These are phyloP conservation scores for Cirrhinus molitorella DNA, from an alignment of 2,797 vertebrate species.

Conservation along the genomic window DNA sequence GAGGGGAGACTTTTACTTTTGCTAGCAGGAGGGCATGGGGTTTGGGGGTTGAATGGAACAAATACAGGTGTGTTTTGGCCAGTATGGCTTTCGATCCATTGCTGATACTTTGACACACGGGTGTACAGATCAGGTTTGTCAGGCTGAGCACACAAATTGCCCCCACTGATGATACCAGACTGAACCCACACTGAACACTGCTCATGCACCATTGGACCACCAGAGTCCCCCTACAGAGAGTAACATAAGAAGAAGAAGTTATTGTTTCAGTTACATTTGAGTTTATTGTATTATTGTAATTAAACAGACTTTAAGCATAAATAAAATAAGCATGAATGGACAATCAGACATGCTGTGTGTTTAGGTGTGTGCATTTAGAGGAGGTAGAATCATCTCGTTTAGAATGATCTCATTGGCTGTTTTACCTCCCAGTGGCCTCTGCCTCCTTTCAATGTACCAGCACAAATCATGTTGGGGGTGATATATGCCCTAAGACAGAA, in stretches of 20 bases:
- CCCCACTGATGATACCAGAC: slow-evolving; percentile 73
- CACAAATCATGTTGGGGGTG: slow-evolving; percentile 64
- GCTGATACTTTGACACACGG: slow-evolving; percentile 61
- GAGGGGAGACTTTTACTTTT: not conserved
- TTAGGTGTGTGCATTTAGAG: not conserved
- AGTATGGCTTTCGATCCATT: slow-evolving; percentile 65
- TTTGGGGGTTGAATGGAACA: not conserved
- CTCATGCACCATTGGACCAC: slow-evolving; percentile 66
- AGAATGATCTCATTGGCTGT: not conserved
- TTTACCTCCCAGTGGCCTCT: slow-evolving; percentile 62
- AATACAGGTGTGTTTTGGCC: slow-evolving; percentile 15
- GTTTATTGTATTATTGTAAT: too few species aligned
- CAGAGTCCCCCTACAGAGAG: slow-evolving; percentile 53
- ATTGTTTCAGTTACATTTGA: too few species aligned
- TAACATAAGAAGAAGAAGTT: not conserved
- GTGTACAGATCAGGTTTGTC: slow-evolving; percentile 72
- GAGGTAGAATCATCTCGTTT: not conserved
- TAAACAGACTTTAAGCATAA: too few species aligned
- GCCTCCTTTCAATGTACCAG: slow-evolving; percentile 47
- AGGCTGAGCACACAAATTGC: slow-evolving; percentile 65
- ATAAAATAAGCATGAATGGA: too few species aligned
- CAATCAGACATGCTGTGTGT: not conserved
- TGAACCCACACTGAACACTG: slow-evolving; percentile 66
- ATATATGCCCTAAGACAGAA: too few species aligned
- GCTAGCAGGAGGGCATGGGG: not conserved